phyloP scores from a whole-genome alignment of 2,888 invertebrate genomes.

The Hydroisotoma schaefferi region DNA sequence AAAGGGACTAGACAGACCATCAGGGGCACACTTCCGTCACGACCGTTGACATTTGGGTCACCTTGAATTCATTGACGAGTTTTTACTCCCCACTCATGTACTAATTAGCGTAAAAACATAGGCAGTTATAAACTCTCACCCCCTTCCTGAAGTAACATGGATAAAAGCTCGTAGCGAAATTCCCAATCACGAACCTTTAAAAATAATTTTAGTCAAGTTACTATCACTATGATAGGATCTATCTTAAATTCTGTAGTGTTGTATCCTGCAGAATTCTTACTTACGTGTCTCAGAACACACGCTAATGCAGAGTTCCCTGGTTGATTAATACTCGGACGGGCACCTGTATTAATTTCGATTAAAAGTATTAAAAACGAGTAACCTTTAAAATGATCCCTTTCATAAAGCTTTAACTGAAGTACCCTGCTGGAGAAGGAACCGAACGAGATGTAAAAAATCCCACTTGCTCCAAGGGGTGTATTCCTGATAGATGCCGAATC shows the following conservation, averaged over 20 bases:
- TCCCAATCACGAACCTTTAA: slow-evolving; percentile 65
- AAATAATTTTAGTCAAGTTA: neutral
- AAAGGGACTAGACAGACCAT: slow-evolving; percentile 71
- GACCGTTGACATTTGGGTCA: slow-evolving; percentile 52
- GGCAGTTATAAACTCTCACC: slow-evolving; percentile 51
- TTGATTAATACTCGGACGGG: slow-evolving; percentile 66
- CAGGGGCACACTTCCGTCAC: slow-evolving; percentile 69
- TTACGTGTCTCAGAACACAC: slow-evolving; percentile 62
- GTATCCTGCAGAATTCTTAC: neutral
- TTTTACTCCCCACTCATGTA: neutral
- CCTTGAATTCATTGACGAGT: neutral
- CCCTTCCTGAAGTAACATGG: slow-evolving; percentile 60
- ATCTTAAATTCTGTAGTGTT: too few species aligned
- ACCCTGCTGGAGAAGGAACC: slow-evolving; percentile 60
- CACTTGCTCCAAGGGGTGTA: slow-evolving; percentile 35
- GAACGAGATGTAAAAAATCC: slow-evolving; percentile 66
- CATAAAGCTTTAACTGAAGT: neutral
- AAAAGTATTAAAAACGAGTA: neutral
- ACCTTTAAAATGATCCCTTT: neutral
- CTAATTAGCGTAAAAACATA: neutral
- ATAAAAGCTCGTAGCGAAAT: slow-evolving; percentile 60
- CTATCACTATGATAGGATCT: too few species aligned
- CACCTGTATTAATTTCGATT: slow-evolving; percentile 51
- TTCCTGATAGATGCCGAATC: slow-evolving; percentile 62
- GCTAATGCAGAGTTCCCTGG: slow-evolving; percentile 66